Evolutionary conservation across 2,888 invertebrate species (phyloP).

Genomic region (Lordiphosa andalusiaca): DNA sequence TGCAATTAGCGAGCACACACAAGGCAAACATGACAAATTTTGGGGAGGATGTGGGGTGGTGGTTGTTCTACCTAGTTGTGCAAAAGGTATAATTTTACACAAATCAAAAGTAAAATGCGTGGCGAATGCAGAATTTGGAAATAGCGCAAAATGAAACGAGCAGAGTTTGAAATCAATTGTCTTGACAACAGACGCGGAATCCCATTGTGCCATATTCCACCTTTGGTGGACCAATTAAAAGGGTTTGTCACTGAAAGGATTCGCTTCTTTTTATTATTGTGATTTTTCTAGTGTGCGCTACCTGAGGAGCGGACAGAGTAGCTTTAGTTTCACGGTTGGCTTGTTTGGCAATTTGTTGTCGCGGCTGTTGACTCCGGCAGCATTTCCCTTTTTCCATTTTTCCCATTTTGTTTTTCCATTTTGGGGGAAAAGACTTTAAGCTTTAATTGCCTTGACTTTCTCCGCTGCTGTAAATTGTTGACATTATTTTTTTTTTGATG

Average conservation of each 20-base stretch:
- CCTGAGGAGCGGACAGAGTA: conserved; percentile 29
- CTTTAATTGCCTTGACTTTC: conserved; percentile 42
- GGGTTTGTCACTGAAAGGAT: conserved; percentile 38
- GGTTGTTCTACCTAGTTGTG: conserved; percentile 1
- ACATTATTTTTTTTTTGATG: conserved; percentile 47
- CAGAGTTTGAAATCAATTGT: conserved; percentile 54
- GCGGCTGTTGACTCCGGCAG: conserved; percentile 56
- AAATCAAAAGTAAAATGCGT: conserved; percentile 50
- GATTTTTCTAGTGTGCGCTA: conserved; percentile 8
- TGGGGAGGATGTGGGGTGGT: conserved; percentile 5
- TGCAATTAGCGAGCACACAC: conserved; percentile 58
- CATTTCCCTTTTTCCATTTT: conserved; percentile 11
- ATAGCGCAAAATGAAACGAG: conserved; percentile 6
- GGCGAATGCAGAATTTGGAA: conserved; percentile 32
- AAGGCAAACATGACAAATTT: conserved; percentile 49
- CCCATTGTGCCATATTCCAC: conserved; percentile 40
- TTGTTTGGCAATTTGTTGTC: conserved; percentile 66
- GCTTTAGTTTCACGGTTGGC: conserved; percentile 62
- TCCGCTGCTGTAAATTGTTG: conserved; percentile 39
- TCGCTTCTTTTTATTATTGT: conserved; percentile 17
- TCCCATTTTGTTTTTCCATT: background rate
- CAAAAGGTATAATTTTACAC: conserved; percentile 54
- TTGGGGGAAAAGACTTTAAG: conserved; percentile 30
- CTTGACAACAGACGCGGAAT: conserved; percentile 57
- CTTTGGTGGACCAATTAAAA: conserved; percentile 65